A percentile compares a stretch with the other conserved stretches of the same genome.
These are phyloP conservation scores for Megalurothrips usitatus DNA, from an alignment of 2,888 invertebrate species.

Conservation along the genomic window DNA sequence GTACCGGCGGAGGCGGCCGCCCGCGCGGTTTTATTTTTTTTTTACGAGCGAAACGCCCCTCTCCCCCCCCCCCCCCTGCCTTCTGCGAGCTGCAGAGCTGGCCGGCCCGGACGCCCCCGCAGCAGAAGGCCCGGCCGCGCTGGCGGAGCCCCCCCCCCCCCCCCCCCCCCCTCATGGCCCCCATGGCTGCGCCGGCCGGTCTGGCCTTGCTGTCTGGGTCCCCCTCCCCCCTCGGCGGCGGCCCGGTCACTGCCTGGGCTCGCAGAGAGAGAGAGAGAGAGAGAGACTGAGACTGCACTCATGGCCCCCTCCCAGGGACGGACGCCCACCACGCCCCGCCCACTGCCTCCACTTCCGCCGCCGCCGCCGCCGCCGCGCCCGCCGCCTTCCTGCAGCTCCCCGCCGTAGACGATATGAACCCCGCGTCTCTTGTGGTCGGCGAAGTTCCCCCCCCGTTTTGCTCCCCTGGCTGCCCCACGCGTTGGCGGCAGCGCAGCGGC, in stretches of 20 bases:
- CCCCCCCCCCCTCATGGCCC: slow-evolving; percentile 37
- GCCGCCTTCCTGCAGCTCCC: neutral
- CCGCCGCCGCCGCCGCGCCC: neutral
- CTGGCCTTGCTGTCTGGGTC: slow-evolving; percentile 28
- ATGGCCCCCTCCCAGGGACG: neutral
- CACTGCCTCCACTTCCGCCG: neutral
- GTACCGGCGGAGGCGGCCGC: too few species aligned
- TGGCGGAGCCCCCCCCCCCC: slow-evolving; percentile 42
- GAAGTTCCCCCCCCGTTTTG: too few species aligned
- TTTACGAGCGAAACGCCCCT: too few species aligned
- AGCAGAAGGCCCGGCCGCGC: slow-evolving; percentile 16
- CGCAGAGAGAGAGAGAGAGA: neutral
- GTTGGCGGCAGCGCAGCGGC: too few species aligned
- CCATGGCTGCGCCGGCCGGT: slow-evolving; percentile 27
- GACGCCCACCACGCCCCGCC: neutral
- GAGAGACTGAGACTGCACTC: neutral
- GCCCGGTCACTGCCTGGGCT: neutral
- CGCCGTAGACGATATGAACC: neutral
- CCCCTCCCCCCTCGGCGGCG: slow-evolving; percentile 30
- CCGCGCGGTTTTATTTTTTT: too few species aligned
- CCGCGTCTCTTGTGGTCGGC: too few species aligned
- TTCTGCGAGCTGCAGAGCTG: neutral
- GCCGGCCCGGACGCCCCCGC: neutral
- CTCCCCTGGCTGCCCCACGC: too few species aligned
- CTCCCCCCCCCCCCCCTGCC: neutral